phyloP scores from a whole-genome alignment of 2,113 vertebrate genomes.

The Calypte anna region DNA sequence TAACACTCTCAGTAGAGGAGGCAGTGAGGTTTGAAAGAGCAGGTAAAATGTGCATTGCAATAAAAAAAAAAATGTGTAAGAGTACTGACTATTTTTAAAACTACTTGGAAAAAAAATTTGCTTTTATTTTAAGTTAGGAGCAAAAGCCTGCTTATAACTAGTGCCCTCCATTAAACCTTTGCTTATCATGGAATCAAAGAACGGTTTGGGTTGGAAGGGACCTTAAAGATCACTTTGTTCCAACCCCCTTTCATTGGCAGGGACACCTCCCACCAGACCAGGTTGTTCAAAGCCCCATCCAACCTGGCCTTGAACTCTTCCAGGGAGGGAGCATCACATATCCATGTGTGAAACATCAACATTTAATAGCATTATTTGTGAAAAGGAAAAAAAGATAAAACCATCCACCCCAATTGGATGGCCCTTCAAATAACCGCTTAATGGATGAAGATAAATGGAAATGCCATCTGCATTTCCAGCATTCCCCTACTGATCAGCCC shows the following conservation, averaged over 20 bases:
- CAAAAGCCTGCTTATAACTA: neutral
- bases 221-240: no score
- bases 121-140: neutral
- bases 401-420: neutral
- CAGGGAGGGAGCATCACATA: no score
- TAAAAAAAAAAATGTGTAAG: neutral
- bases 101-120: neutral
- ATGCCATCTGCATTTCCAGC: constrained; percentile 22
- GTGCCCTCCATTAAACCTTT: neutral
- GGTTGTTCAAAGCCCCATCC: no score
- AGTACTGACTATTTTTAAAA: neutral
- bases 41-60: neutral
- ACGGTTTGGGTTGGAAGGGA: no score
- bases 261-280: no score
- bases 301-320: no score
- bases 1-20: neutral
- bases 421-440: neutral
- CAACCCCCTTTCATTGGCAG: no score
- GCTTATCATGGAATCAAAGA: neutral
- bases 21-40: neutral
- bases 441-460: constrained; percentile 34
- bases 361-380: neutral
- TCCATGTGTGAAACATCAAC: neutral
- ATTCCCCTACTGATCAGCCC: neutral
- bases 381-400: neutral